phyloP scores from a whole-genome alignment of 2,113 vertebrate species.

The Cacatua alba region DNA sequence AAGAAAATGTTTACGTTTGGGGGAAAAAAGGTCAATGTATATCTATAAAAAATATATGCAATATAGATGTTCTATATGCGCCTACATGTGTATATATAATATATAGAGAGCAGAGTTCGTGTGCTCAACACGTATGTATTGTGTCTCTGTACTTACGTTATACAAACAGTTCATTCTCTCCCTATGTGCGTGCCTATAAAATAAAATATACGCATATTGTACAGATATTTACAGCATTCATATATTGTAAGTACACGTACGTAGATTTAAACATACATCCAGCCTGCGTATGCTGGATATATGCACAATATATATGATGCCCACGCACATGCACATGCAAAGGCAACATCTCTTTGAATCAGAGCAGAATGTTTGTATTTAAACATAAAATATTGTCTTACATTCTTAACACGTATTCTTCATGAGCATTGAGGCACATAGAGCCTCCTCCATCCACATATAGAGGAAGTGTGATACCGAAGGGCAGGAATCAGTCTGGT shows the following conservation, averaged over 20 bases:
- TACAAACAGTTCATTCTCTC: neutral
- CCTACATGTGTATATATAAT: neutral
- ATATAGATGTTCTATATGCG: neutral
- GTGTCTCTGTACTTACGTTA: neutral
- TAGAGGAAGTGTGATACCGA: neutral
- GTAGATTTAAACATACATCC: neutral
- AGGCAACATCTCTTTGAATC: neutral
- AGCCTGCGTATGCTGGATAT: neutral
- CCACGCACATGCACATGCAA: fast-evolving
- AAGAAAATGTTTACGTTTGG: neutral
- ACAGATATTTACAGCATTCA: conserved; percentile 32
- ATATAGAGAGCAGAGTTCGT: neutral
- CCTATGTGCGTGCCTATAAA: neutral
- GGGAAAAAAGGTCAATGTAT: neutral
- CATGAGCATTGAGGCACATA: neutral
- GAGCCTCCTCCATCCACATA: neutral
- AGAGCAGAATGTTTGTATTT: neutral
- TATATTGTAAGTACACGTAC: neutral
- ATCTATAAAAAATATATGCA: neutral
- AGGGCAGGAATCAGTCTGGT: fast-evolving
- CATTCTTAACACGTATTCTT: fast-evolving
- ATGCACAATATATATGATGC: neutral
- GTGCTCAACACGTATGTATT: neutral
- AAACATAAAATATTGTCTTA: neutral
- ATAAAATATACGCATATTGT: neutral